Evolutionary conservation across 1,140 invertebrate genomes (phyloP), one percentile per base, ranked within the genome.

Genomic region (Diabrotica virgifera): DNA sequence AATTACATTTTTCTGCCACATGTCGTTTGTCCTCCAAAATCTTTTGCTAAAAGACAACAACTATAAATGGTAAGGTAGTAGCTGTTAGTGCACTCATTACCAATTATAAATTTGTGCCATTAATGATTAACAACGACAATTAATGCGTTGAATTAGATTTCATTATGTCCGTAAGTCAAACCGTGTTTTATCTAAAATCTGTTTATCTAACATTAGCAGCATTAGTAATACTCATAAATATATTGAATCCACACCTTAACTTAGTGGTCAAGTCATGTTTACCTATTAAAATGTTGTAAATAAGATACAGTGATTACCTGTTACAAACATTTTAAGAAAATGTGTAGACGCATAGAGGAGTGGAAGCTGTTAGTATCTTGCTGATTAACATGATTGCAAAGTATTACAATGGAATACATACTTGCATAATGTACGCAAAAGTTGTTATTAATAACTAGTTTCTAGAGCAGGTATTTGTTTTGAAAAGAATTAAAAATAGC

Each of bases 201-300:
- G n/a, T 46, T 46, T 46, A n/a, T 10, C 40, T 46, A 46, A 46
- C 40, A 46, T 46, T 46, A 46, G 8, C 40, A 46, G 40, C 40
- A 46, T 10, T n/a, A 6, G 8, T 46, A n/a, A 46, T 46, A 46
- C 40, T 46, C 40, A 46, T 46, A 46, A 46, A 46, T 46, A 46
- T 46, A 46, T 46, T 46, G 40, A 46, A 46, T 46, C 40, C 40
- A 46, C 40, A 46, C 40, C 40, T 46, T 46, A 10, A 46, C n/a
- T 46, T 46, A 46, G 8, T n/a, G 40, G 40, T 46, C 40, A 46
- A 46, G 40, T 46, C 40, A 46, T 46, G 40, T 46, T 46, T 46
- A 46, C 8, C 40, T 46, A 46, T 46, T 46, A 46, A 46, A 46
- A 46, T 46, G 40, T 46, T 46, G 40, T 46, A 46, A 46, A 46